phyloP scores from a whole-genome alignment of 2,113 vertebrate species.

The Oryctolagus cuniculus region mOryCun1.1 NC_091432.1:219326001-219326500 shows the following conservation, averaged over 20 bases:
- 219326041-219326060: background rate
- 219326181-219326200: slow-evolving; percentile 66
- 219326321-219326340: slow-evolving; percentile 65
- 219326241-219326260: slow-evolving; percentile 85
- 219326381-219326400: slow-evolving; percentile 59
- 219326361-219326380: slow-evolving; percentile 66
- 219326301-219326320: slow-evolving; percentile 74
- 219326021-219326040: background rate
- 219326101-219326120: background rate
- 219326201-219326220: slow-evolving; percentile 68
- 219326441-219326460: background rate
- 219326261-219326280: slow-evolving; percentile 82
- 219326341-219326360: slow-evolving; percentile 80
- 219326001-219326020: background rate
- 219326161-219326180: background rate
- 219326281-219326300: slow-evolving; percentile 74
- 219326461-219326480: background rate
- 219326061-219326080: background rate
- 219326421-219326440: background rate
- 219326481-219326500: background rate
- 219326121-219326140: slow-evolving; percentile 1
- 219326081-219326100: background rate
- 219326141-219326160: slow-evolving; percentile 32
- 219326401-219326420: slow-evolving; percentile 70
- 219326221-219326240: slow-evolving; percentile 80